phyloP scores from a whole-genome alignment of 2,888 invertebrate genomes.

The Caenorhabditis sinica region DNA sequence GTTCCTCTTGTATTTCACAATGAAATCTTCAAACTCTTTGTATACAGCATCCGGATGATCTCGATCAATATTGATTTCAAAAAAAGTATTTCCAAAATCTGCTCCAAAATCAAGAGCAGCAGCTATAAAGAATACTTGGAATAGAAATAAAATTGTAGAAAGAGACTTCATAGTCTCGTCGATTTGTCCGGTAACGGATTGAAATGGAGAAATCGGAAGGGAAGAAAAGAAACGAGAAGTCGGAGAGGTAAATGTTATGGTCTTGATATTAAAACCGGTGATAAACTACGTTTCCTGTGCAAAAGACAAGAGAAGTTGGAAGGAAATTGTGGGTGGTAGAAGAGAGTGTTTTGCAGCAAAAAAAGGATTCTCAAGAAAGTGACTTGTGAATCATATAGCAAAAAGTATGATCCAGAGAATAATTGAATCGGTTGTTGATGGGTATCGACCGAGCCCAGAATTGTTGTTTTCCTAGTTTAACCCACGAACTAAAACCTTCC shows the following conservation, averaged over 20 bases:
- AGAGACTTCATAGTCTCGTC: conserved; percentile 33
- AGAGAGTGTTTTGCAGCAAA: neutral
- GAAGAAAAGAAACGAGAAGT: neutral
- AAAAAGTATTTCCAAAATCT: conserved; percentile 21
- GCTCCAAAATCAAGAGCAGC: neutral
- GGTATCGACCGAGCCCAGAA: too few species aligned
- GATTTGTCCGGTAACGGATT: neutral
- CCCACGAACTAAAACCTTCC: too few species aligned
- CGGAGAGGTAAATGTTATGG: conserved; percentile 17
- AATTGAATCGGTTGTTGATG: too few species aligned
- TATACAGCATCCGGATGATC: conserved; percentile 46
- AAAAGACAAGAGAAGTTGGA: conserved; percentile 28
- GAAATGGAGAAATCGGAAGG: conserved; percentile 21
- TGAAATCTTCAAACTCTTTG: conserved; percentile 54
- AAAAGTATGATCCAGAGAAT: too few species aligned
- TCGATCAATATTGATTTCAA: conserved; percentile 50
- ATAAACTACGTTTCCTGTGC: conserved; percentile 48
- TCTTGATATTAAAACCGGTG: conserved; percentile 25
- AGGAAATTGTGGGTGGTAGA: conserved; percentile 11
- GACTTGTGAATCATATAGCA: neutral
- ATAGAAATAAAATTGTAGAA: neutral
- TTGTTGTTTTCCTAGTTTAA: too few species aligned
- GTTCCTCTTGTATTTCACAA: conserved; percentile 36
- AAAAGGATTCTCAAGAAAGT: neutral
- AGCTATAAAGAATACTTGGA: neutral